Evolutionary conservation across 2,888 invertebrate genomes (phyloP).

Genomic region (Athrips mouffetella): DNA sequence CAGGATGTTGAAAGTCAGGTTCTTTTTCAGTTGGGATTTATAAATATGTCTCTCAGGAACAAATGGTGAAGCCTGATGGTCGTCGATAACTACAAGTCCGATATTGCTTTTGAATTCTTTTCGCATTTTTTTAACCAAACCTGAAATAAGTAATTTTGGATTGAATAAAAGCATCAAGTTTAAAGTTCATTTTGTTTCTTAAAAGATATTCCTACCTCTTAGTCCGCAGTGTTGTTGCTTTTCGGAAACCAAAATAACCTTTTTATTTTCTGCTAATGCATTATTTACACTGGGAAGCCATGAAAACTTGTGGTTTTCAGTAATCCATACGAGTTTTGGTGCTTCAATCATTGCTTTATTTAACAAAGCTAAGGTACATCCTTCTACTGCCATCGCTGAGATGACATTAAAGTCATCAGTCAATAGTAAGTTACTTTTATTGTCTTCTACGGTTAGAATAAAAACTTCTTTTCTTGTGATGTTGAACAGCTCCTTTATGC

Average conservation of each 20-base stretch:
- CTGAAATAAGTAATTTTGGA: constrained; percentile 55
- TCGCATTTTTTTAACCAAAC: constrained; percentile 83
- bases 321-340: constrained; percentile 28
- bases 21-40: constrained; percentile 72
- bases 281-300: constrained; percentile 41
- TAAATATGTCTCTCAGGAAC: constrained; percentile 61
- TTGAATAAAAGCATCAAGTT: neutral
- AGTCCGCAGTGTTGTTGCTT: constrained; percentile 44
- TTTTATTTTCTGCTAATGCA: constrained; percentile 39
- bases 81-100: constrained; percentile 67
- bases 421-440: too few relatives aligned
- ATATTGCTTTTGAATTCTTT: constrained; percentile 74
- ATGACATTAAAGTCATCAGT: too few relatives aligned
- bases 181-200: neutral
- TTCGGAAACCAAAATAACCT: constrained; percentile 44
- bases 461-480: too few relatives aligned
- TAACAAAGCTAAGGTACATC: too few relatives aligned
- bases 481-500: too few relatives aligned
- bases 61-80: constrained; percentile 68
- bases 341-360: constrained; percentile 28
- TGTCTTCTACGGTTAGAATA: too few relatives aligned
- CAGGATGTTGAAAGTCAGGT: constrained; percentile 85
- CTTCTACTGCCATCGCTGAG: too few relatives aligned
- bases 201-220: constrained; percentile 35
- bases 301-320: too few relatives aligned